phyloP scores from a whole-genome alignment of 1,140 invertebrate genomes.

The Cydia splendana region DNA sequence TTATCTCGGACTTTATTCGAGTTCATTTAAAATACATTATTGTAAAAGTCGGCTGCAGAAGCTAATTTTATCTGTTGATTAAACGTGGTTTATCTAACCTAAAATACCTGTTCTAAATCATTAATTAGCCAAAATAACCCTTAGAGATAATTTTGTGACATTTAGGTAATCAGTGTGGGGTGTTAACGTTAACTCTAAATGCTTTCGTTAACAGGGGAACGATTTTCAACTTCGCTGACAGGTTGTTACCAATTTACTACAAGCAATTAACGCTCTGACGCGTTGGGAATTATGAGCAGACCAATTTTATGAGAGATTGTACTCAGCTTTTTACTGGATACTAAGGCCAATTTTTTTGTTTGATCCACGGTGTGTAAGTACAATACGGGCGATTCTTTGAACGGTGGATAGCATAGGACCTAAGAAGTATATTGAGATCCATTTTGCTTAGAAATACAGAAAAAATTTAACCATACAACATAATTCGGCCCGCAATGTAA shows the following conservation, averaged over 20 bases:
- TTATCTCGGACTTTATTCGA: conserved; percentile 35
- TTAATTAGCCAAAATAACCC: background rate
- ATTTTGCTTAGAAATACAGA: no score
- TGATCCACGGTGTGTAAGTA: no score
- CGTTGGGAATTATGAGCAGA: background rate
- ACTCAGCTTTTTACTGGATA: background rate
- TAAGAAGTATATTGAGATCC: no score
- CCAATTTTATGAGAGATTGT: background rate
- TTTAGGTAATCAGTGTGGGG: background rate
- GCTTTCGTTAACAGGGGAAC: background rate
- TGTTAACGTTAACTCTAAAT: background rate
- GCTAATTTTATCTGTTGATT: background rate
- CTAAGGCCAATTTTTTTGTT: background rate
- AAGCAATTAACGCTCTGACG: background rate
- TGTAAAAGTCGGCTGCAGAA: background rate
- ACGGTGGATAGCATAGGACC: no score
- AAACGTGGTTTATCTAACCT: background rate
- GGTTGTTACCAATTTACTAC: conserved; percentile 17
- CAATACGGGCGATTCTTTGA: no score
- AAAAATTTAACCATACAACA: no score
- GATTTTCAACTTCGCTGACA: conserved; percentile 10
- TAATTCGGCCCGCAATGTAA: no score
- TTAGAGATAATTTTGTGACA: background rate
- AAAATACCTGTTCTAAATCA: background rate
- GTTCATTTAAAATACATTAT: background rate